These are phyloP conservation scores for Okapia johnstoni DNA, from an alignment of 2,113 vertebrate genomes.

Conservation along the genomic window DNA sequence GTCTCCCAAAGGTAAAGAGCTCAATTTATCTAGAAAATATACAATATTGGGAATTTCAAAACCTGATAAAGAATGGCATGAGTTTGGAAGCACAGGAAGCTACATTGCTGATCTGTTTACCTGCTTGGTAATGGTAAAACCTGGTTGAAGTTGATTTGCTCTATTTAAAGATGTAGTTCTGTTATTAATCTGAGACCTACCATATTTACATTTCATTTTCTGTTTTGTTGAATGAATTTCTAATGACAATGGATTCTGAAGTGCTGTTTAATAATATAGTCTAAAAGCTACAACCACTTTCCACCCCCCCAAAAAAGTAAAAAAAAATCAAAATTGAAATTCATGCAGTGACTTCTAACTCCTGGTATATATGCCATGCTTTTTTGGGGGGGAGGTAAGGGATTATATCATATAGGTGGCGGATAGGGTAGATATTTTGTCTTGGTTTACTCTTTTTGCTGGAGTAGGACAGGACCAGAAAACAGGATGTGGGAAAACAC, in stretches of 20 bases:
- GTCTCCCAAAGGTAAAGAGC: background rate
- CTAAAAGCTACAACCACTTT: background rate
- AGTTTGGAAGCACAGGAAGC: background rate
- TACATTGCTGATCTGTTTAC: background rate
- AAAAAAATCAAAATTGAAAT: background rate
- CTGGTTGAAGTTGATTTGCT: background rate
- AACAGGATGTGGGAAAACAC: background rate
- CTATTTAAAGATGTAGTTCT: background rate
- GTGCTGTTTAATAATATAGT: background rate
- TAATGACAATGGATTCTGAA: background rate
- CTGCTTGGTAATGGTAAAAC: background rate
- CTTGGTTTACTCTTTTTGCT: background rate
- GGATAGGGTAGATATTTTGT: background rate
- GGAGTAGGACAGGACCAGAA: background rate
- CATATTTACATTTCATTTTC: background rate
- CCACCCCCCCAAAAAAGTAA: background rate
- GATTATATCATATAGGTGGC: background rate
- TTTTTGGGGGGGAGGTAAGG: background rate
- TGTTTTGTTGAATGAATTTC: background rate
- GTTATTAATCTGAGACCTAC: background rate
- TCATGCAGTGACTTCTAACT: background rate
- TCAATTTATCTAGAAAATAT: background rate
- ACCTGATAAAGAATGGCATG: background rate
- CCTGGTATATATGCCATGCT: background rate
- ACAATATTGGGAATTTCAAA: background rate